Percentiles rank a stretch among this genome's conserved stretches.
Evolutionary conservation across 2,113 vertebrate genomes (phyloP).

Genomic region (Dicerorhinus sumatrensis): DNA sequence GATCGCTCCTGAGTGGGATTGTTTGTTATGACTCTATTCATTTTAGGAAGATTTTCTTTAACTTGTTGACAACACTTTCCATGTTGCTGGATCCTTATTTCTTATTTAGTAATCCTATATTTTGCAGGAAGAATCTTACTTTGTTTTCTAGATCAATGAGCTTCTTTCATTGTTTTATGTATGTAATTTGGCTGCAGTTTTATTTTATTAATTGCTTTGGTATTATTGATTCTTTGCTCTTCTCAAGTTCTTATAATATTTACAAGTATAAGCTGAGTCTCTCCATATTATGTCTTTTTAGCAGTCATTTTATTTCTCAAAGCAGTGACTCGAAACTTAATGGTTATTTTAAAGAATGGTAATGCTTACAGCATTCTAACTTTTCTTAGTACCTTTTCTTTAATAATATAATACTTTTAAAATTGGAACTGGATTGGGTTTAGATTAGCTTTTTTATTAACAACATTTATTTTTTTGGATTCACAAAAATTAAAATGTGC

Average conservation of each 20-base stretch:
- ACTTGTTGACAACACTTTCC: not conserved
- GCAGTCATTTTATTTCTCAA: constrained; percentile 53
- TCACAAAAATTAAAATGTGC: constrained; percentile 45
- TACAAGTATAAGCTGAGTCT: constrained; percentile 16
- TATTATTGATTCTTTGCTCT: not conserved
- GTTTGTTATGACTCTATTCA: not conserved
- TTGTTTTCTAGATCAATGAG: not conserved
- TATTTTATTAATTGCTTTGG: constrained; percentile 18
- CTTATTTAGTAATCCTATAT: constrained; percentile 24
- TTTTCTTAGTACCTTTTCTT: constrained; percentile 34
- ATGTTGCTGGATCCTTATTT: not conserved
- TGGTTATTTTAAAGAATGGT: constrained; percentile 21
- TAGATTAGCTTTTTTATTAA: constrained; percentile 42
- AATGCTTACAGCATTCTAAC: constrained; percentile 15
- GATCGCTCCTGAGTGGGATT: not conserved
- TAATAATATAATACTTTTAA: constrained; percentile 36
- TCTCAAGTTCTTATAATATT: not conserved
- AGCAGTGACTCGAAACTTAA: constrained; percentile 2
- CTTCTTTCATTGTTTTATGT: constrained; percentile 50
- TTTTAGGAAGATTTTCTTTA: constrained; percentile 47
- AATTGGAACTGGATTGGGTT: constrained; percentile 7
- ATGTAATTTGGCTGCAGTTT: constrained; percentile 23
- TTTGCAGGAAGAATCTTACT: constrained; percentile 9
- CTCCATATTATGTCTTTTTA: constrained; percentile 37
- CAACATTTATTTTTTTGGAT: not conserved